Percentiles rank a stretch among this genome's conserved stretches.
phyloP scores from a whole-genome alignment of 2,797 vertebrate species.

The Phrynocephalus vlangalii region DNA sequence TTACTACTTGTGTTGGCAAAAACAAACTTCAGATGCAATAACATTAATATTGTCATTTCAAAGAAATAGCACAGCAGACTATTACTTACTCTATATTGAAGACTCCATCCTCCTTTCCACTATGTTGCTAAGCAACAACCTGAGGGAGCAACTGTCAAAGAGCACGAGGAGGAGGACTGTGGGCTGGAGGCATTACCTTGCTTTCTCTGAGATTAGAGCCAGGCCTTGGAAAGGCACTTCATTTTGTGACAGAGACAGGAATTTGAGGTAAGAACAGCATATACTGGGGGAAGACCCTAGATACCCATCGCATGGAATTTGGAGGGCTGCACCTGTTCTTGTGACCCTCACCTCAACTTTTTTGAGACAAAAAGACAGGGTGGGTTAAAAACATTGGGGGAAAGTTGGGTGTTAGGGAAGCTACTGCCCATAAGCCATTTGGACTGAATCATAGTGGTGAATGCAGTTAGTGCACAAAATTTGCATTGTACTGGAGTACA shows the following conservation, averaged over 20 bases:
- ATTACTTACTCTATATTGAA: background rate
- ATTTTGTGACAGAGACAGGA: background rate
- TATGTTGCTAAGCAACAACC: conserved; percentile 1
- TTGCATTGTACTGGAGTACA: background rate
- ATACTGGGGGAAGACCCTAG: too few relatives aligned
- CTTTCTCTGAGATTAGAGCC: background rate
- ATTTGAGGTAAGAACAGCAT: background rate
- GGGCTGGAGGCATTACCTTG: background rate
- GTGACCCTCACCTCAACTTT: too few relatives aligned
- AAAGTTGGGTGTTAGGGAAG: too few relatives aligned
- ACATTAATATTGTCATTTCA: background rate
- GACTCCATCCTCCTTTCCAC: background rate
- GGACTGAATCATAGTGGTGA: background rate
- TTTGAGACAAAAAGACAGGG: too few relatives aligned
- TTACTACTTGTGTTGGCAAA: background rate
- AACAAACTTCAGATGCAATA: background rate
- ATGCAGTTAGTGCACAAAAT: background rate
- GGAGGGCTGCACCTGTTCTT: too few relatives aligned
- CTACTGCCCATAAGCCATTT: too few relatives aligned
- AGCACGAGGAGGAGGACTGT: too few relatives aligned
- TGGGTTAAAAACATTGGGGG: too few relatives aligned
- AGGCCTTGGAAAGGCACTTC: background rate
- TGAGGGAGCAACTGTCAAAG: conserved; percentile 6
- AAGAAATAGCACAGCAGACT: background rate
- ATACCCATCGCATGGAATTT: too few relatives aligned